phyloP scores from a whole-genome alignment of 2,113 vertebrate genomes.

The Psophia crepitans region DNA sequence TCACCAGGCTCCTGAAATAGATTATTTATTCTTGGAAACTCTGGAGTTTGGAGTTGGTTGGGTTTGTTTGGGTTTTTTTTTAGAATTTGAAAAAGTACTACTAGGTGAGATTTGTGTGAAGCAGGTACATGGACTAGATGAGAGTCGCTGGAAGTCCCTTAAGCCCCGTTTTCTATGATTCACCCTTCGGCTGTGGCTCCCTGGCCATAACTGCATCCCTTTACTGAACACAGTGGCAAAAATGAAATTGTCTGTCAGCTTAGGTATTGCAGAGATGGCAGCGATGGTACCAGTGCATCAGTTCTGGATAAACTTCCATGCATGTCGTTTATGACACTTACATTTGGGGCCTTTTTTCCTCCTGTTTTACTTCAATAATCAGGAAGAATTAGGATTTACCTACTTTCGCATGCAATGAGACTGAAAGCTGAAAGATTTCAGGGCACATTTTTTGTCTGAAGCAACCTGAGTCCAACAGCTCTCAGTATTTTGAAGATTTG shows the following conservation, averaged over 20 bases:
- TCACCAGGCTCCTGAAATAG: not conserved
- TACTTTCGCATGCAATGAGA: not conserved
- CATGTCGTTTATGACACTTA: not conserved
- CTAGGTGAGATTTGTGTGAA: not conserved
- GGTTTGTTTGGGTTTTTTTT: not conserved
- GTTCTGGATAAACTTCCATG: not conserved
- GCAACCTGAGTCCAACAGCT: not conserved
- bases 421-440: not conserved
- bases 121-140: not conserved
- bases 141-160: not conserved
- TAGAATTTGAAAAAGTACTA: not conserved
- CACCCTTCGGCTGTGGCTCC: not conserved
- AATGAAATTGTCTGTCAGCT: not conserved
- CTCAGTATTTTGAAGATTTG: not conserved
- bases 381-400: not conserved
- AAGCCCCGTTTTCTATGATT: not conserved
- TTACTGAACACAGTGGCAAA: not conserved
- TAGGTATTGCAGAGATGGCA: not conserved
- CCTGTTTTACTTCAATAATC: not conserved
- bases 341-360: fast-evolving
- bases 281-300: not conserved
- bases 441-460: not conserved
- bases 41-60: not conserved
- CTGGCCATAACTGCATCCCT: not conserved
- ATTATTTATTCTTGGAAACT: not conserved